Conservation (phyloP, 2,797 vertebrate genomes). For the Protonibea diacanthus region DNA sequence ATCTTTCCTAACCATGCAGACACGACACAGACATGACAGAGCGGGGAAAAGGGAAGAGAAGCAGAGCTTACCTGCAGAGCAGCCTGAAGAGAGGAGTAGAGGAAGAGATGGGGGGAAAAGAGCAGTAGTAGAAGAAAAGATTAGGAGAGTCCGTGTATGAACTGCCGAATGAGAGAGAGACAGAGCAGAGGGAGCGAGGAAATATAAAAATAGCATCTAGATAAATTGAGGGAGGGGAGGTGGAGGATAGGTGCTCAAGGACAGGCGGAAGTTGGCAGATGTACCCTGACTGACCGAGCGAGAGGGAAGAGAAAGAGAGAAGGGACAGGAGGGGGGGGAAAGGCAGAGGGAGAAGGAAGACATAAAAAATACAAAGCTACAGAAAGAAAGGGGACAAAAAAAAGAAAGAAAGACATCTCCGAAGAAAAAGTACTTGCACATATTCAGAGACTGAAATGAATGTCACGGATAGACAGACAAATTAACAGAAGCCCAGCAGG, state of each 20-base stretch:
- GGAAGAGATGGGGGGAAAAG: conserved; percentile 40
- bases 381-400: background rate
- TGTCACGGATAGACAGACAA: conserved; percentile 4
- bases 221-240: conserved; percentile 52
- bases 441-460: conserved; percentile 20
- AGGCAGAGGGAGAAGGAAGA: background rate
- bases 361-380: background rate
- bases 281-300: conserved; percentile 14
- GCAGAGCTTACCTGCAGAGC: conserved; percentile 91
- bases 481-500: conserved; percentile 23
- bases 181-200: conserved; percentile 39
- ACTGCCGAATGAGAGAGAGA: conserved; percentile 28
- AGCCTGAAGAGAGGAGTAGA: conserved; percentile 86
- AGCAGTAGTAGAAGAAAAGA: conserved; percentile 52
- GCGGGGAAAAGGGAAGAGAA: conserved; percentile 22
- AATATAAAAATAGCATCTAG: conserved; percentile 74
- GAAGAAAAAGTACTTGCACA: background rate
- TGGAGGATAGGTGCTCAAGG: conserved; percentile 52
- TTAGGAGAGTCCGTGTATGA: conserved; percentile 28
- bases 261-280: conserved; percentile 48
- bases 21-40: conserved; percentile 23
- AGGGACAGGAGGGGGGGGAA: background rate
- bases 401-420: conserved; percentile 10
- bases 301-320: conserved; percentile 15
- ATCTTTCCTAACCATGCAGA: conserved; percentile 14